Evolutionary conservation across 2,888 invertebrate species (phyloP), one percentile per base, ranked within the genome.

Genomic region (Aporophyla nigra): DNA sequence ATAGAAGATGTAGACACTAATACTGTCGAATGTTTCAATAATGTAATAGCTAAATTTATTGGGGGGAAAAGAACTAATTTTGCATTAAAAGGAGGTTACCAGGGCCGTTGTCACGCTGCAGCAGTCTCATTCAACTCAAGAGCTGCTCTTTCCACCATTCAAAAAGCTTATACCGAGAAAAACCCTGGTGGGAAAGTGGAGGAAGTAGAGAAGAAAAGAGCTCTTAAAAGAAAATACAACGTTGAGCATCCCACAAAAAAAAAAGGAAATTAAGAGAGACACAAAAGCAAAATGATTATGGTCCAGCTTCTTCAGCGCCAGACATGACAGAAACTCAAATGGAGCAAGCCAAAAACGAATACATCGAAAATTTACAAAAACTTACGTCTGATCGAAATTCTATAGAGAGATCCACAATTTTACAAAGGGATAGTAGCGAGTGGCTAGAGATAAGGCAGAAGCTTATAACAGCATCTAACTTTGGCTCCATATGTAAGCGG

Each of bases 401-500:
- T 0, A 56, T 78, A 6, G 61, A 76, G 10, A 63, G 69, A 40
- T 65, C 40, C 19, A 78, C 76, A 16, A 33, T 68, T 14, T 49
- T 73, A 7, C 80, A 80, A 70, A 27, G 72, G 1, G 80, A 78
- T 14, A 66, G 63, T 21, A 69, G 65, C 46, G 76, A 80, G 3
- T 78, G 78, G 80, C 54, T 78, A 46, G 66, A 69, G 4, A 69
- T 69, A 46, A 46, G 69, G 21, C 24, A 58, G 14, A 69, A 69
- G 14, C 43, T 69, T 46, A 61, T n/a, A 5, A 46, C 43, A 46
- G 43, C 43, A 5, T 46, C 43, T 46, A 46, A 12, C 43, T 46
- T 43, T 46, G 83, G 84, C 10, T 16, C 14, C 21, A 72, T 86
- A 33, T 82, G 77, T 46, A 84, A 84, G 54, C 71, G 84, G 61